Evolutionary conservation across 2,113 vertebrate genomes (phyloP), one percentile per base, ranked within the genome.

Genomic region (Periophthalmodon schlosseri): DNA sequence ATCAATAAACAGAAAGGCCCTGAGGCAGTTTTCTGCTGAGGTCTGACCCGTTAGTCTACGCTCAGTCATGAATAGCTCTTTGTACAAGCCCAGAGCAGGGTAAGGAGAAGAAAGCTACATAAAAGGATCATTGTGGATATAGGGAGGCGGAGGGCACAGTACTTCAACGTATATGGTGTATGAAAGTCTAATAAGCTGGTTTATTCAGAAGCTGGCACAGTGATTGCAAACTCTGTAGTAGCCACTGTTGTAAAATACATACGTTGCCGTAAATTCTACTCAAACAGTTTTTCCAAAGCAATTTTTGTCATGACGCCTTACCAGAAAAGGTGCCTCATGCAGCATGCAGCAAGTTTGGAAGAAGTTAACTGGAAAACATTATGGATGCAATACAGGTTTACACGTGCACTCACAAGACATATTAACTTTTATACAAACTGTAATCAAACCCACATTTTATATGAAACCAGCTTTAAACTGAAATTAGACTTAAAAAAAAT

Each of bases 361-460:
- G 94, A 90, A 91, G 93, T 96, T 97, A 98, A 98, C 96, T 98
- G 96, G 95, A 97, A 98, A 96, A 99, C 92, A 97, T 93, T 93
- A 95, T n/a, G 95, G 88, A 93, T 80, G 93, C 94, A 89, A 94
- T 81, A 93, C 94, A 80, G 86, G 87, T 92, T 65, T 85, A 93
- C 78, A 87, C 87, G 74, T 89, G 86, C 86, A 90, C 83, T 88
- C 70, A 86, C 70, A 78, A 63, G 68, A 80, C 67, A 81, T 67
- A 81, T 77, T 78, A 44, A 84, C 79, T 86, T 78, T 56, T 58
- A 86, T 74, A 78, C 73, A 85, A 77, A 74, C 79, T 82, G 34
- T 52, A 39, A 68, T 79, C 69, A 75, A 60, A 68, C 60, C 49
- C 21, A 76, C n/a, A 69, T 47, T 54, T 70, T 68, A 70, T 76